A percentile compares a stretch with the other conserved stretches of the same genome.
Evolutionary conservation across 2,113 vertebrate species (phyloP).

Genomic region (Cyphomyrus plagiostoma): DNA sequence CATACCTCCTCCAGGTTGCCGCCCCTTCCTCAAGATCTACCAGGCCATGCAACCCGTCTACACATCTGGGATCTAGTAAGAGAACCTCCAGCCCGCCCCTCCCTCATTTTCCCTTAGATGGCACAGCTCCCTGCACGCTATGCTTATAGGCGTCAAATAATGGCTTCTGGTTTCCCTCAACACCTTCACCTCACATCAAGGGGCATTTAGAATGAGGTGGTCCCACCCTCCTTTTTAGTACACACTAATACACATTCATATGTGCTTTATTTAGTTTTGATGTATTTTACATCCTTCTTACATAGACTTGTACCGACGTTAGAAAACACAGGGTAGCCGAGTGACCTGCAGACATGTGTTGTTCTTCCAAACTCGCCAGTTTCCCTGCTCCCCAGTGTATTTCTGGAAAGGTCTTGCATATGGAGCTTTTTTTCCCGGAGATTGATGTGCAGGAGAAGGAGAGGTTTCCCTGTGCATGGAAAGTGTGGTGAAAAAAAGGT

Average conservation of each 20-base stretch:
- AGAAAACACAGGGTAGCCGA: constrained; percentile 31
- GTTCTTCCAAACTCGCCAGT: not conserved
- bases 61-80: constrained; percentile 98
- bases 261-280: not conserved
- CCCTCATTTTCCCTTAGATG: not conserved
- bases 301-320: constrained; percentile 31
- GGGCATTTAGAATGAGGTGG: not conserved
- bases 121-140: not conserved
- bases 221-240: not conserved
- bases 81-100: not conserved
- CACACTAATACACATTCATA: constrained; percentile 1
- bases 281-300: not conserved
- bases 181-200: not conserved
- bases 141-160: not conserved
- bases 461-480: not conserved
- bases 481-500: not conserved
- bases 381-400: not conserved
- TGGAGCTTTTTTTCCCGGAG: not conserved
- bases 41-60: constrained; percentile 98
- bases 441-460: not conserved
- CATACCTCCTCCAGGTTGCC: constrained; percentile 71
- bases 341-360: not conserved
- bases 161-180: not conserved
- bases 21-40: constrained; percentile 97
- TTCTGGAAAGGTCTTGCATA: not conserved